Conservation (phyloP, 2,888 invertebrate species). For the Leucoptera coffeella region DNA sequence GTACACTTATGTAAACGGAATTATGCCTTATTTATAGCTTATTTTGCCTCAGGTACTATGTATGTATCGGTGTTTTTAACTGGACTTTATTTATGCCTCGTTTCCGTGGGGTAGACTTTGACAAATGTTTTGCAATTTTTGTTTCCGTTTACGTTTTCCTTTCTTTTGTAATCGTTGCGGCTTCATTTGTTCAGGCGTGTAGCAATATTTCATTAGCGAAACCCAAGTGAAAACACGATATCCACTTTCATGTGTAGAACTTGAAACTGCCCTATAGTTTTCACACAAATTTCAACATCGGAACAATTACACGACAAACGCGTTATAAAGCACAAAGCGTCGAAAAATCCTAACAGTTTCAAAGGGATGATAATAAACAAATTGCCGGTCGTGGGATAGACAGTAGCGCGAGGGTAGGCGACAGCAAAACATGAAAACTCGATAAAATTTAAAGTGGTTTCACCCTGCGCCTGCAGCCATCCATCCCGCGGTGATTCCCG, state of each 20-base stretch:
- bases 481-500: no score
- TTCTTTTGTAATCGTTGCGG: conserved; percentile 6
- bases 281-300: no score
- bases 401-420: conserved; percentile 7
- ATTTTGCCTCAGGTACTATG: conserved; percentile 35
- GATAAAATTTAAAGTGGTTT: conserved; percentile 41
- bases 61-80: conserved; percentile 28
- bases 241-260: no score
- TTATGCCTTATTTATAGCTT: conserved; percentile 23
- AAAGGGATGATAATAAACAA: not conserved
- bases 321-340: no score
- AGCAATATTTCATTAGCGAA: no score
- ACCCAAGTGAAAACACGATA: no score
- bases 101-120: conserved; percentile 43
- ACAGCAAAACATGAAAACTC: conserved; percentile 32
- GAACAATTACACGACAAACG: no score
- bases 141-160: conserved; percentile 18
- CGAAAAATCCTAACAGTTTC: no score
- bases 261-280: no score
- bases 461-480: conserved; percentile 22
- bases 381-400: conserved; percentile 1
- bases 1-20: conserved; percentile 3
- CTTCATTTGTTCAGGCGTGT: no score
- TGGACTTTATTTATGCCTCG: conserved; percentile 45
- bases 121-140: conserved; percentile 41